Evolutionary conservation across 2,113 vertebrate species (phyloP).

Genomic region (Crotalus viridis): DNA sequence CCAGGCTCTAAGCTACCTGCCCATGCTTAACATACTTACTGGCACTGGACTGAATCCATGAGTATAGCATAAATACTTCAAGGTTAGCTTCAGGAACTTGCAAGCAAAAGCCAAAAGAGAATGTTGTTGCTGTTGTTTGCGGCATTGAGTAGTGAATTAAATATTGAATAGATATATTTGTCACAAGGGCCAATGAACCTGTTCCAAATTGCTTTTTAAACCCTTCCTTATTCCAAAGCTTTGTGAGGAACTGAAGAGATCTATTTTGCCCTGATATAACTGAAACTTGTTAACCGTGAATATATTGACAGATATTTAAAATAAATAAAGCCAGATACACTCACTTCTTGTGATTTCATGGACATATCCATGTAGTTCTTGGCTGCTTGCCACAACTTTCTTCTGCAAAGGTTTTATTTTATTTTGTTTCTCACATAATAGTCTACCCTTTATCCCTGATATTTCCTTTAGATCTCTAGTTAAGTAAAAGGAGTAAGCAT

Average conservation of each 20-base stretch:
- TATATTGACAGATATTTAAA: not conserved
- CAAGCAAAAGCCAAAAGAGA: not conserved
- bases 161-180: constrained; percentile 5
- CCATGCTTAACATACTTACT: not conserved
- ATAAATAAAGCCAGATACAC: not conserved
- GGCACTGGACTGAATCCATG: not conserved
- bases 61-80: not conserved
- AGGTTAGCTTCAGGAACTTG: not conserved
- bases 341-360: not conserved
- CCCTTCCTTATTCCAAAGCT: not conserved
- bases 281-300: not conserved
- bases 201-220: constrained; percentile 5
- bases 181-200: not conserved
- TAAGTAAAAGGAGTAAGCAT: not conserved
- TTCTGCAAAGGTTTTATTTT: not conserved
- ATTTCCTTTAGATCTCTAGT: not conserved
- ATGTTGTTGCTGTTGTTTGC: not conserved
- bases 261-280: not conserved
- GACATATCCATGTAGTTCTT: not conserved
- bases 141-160: constrained; percentile 24
- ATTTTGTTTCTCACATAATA: not conserved
- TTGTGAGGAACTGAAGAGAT: not conserved
- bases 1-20: not conserved
- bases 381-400: not conserved
- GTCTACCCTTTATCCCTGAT: not conserved